A percentile compares a stretch with the other conserved stretches of the same genome.
These are phyloP conservation scores for Xanthia icteritia DNA, from an alignment of 2,888 invertebrate species.

Conservation along the genomic window DNA sequence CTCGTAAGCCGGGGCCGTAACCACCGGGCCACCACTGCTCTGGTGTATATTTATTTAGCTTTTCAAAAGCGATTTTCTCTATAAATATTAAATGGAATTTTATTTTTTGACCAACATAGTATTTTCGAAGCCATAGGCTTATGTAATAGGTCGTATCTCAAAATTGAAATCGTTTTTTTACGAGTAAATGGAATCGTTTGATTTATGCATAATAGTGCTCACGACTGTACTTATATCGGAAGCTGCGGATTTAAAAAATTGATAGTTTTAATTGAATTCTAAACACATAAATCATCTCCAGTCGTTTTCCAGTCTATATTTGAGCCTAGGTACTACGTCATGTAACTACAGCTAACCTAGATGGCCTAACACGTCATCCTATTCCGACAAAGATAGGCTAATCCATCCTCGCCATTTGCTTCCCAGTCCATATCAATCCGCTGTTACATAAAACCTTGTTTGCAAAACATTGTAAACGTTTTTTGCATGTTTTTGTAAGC, in stretches of 20 bases:
- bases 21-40: too few species aligned
- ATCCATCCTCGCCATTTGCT: slow-evolving; percentile 7
- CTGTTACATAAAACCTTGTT: slow-evolving; percentile 24
- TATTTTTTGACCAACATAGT: too few species aligned
- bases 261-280: not conserved
- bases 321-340: slow-evolving; percentile 2
- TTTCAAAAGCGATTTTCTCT: too few species aligned
- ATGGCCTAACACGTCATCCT: slow-evolving; percentile 1
- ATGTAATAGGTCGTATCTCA: too few species aligned
- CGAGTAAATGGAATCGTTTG: not conserved
- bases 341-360: not conserved
- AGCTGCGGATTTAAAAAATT: too few species aligned
- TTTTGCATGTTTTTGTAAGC: slow-evolving; percentile 22
- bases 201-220: not conserved
- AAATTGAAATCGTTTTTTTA: too few species aligned
- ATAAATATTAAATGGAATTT: too few species aligned
- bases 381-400: not conserved
- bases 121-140: too few species aligned
- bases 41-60: too few species aligned
- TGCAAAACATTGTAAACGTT: not conserved
- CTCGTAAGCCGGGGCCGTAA: too few species aligned
- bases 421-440: slow-evolving; percentile 4
- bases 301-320: not conserved
- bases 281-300: not conserved
- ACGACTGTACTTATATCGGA: not conserved